A percentile compares a stretch with the other conserved stretches of the same genome.
These are phyloP conservation scores for Drosophila lini DNA, from an alignment of 1,140 invertebrate genomes.

Conservation along the genomic window DNA sequence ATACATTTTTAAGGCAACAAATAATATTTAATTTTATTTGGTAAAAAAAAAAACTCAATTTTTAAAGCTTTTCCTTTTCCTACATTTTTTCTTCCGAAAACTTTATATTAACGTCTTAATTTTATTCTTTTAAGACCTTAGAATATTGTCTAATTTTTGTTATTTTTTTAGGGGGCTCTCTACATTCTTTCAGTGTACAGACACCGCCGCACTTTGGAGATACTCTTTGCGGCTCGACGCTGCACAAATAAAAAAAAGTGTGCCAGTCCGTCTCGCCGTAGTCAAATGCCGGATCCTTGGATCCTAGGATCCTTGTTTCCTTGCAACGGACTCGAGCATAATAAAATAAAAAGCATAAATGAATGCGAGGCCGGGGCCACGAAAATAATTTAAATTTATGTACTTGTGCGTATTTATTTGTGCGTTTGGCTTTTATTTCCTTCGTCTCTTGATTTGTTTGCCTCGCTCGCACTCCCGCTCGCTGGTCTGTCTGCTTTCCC, in stretches of 20 bases:
- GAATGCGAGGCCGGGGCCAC: conserved; percentile 40
- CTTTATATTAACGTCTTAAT: neutral
- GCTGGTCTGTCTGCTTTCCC: neutral
- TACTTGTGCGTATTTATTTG: conserved; percentile 76
- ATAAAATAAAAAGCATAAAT: conserved; percentile 76
- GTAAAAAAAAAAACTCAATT: neutral
- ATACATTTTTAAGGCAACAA: neutral
- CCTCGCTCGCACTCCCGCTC: conserved; percentile 19
- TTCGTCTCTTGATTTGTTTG: conserved; percentile 56
- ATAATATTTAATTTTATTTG: neutral
- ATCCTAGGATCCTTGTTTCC: conserved; percentile 6
- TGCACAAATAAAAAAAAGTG: conserved; percentile 30
- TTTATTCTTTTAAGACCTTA: neutral
- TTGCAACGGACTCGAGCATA: conserved; percentile 39
- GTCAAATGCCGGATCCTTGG: conserved; percentile 33
- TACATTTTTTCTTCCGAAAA: neutral
- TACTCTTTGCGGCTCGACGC: conserved; percentile 9
- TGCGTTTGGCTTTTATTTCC: conserved; percentile 60
- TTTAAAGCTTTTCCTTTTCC: neutral
- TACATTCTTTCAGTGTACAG: neutral
- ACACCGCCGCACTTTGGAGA: neutral
- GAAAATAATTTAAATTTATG: conserved; percentile 82
- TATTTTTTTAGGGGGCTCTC: neutral
- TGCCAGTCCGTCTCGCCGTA: conserved; percentile 46
- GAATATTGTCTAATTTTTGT: neutral